Evolutionary conservation across 2,888 invertebrate species (phyloP).

Genomic region (Miltochrista miniata): DNA sequence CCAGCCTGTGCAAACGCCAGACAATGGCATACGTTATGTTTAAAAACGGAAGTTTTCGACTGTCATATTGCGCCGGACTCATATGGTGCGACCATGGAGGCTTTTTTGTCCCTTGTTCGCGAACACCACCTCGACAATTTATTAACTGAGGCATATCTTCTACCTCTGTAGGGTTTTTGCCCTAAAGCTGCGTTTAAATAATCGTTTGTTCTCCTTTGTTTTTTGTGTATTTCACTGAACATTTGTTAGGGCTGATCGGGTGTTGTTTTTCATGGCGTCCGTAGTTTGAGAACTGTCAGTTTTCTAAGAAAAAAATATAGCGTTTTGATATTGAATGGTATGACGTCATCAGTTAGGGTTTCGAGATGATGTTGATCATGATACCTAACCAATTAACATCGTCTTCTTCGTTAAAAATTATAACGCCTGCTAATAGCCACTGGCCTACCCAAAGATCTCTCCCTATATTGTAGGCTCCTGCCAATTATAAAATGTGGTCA

Average conservation of each 20-base stretch:
- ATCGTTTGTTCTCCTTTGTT: conserved; percentile 49
- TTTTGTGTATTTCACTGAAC: conserved; percentile 17
- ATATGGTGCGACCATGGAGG: conserved; percentile 34
- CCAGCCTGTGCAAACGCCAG: conserved; percentile 27
- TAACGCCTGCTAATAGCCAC: too few species aligned
- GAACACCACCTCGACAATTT: conserved; percentile 54
- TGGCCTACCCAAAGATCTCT: too few species aligned
- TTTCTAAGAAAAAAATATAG: background rate
- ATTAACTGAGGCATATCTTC: conserved; percentile 63
- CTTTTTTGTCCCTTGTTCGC: conserved; percentile 29
- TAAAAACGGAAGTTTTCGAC: conserved; percentile 33
- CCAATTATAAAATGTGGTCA: too few species aligned
- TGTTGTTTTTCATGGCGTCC: conserved; percentile 1
- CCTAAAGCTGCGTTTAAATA: conserved; percentile 63
- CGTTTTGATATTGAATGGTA: too few species aligned
- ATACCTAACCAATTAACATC: too few species aligned
- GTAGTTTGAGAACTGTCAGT: conserved; percentile 8
- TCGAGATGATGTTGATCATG: too few species aligned
- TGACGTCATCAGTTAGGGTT: too few species aligned
- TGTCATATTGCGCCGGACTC: conserved; percentile 35
- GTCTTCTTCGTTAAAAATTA: too few species aligned
- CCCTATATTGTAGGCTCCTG: too few species aligned
- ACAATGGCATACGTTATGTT: conserved; percentile 26
- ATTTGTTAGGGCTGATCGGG: conserved; percentile 20
- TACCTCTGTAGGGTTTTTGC: conserved; percentile 42